Base-by-base conservation (phyloP, 92 coral and sea anemone species). In the Zoanthus solanderi region DNA sequence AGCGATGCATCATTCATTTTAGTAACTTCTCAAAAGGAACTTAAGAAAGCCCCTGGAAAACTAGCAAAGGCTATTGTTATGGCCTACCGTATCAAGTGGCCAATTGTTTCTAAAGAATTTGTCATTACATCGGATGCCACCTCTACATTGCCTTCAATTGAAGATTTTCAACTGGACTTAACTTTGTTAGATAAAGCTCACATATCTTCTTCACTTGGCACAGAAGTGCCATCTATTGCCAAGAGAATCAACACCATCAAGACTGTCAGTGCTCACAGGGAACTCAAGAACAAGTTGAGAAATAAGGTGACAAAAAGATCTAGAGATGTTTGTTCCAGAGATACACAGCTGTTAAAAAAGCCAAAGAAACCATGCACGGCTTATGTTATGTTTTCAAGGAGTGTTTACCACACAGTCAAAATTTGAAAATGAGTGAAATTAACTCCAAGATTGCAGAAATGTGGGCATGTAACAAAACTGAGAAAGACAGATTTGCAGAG, bases 21-120 rank as follows among this genome's bases (percentile, higher is more conserved):
- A 14, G 46, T 88, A 44, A 88, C 90, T 2, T 79, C 90, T 2
- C 87, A 88, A 66, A 88, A 88, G 29, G 87, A 88, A 37, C 48
- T 80, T 3, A 72, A 50, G 29, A 88, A 88, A 47, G 48, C 76
- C 6, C 78, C 87, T 5, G 53, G 72, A 0, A 88, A 88, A 88
- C 7, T 88, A 58, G 30, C 68, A 45, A 78, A 60, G 72, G 84
- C 71, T 54, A 16, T 78, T 2, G 84, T 78, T 37, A 78, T 78
- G 72, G 84, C 84, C 16, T 78, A 78, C 60, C 84, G 84, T 23
- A 60, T 78, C 69, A 78, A 78, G 72, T 78, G 84, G 84, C 84
- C 84, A 78, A 78, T 58, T 15, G 34, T 78, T 16, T 78, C 83
- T 15, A 78, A 78, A 16, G 37, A 9, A 15, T 78, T 78, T 58